Conservation (phyloP, 2,797 vertebrate genomes). For the Acrossocheilus wenchowensis region DNA sequence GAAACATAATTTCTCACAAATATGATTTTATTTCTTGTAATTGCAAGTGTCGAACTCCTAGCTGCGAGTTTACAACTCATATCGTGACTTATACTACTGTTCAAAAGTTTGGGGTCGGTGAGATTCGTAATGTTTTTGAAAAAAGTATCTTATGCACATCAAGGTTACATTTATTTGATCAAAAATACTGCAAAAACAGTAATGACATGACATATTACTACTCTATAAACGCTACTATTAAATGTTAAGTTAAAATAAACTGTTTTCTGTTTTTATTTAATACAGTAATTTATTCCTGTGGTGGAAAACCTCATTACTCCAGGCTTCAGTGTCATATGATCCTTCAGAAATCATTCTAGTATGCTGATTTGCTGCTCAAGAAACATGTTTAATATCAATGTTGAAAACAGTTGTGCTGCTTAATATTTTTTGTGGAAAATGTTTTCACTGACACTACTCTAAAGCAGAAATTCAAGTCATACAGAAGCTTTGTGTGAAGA, state of each 20-base stretch:
- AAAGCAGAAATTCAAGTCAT: background rate
- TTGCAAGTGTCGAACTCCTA: background rate
- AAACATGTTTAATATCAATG: too few relatives aligned
- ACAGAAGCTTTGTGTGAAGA: background rate
- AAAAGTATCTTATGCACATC: too few relatives aligned
- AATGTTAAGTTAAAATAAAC: too few relatives aligned
- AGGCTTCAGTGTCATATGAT: background rate
- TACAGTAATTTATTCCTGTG: too few relatives aligned
- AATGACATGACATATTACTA: too few relatives aligned
- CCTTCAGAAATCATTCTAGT: background rate
- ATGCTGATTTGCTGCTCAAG: background rate
- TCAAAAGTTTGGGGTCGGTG: background rate
- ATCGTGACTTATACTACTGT: background rate
- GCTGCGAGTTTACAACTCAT: background rate
- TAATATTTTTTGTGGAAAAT: too few relatives aligned
- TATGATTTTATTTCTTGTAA: background rate
- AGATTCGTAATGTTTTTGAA: background rate
- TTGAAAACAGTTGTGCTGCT: too few relatives aligned
- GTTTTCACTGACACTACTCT: background rate
- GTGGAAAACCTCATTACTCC: too few relatives aligned
- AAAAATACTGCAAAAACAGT: too few relatives aligned
- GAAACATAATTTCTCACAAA: background rate
- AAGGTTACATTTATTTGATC: too few relatives aligned
- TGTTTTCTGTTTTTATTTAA: too few relatives aligned
- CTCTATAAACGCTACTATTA: too few relatives aligned